Percentiles rank a stretch among this genome's conserved stretches.
Conservation (phyloP, 2,113 vertebrate species). For the Leucoraja erinaceus region DNA sequence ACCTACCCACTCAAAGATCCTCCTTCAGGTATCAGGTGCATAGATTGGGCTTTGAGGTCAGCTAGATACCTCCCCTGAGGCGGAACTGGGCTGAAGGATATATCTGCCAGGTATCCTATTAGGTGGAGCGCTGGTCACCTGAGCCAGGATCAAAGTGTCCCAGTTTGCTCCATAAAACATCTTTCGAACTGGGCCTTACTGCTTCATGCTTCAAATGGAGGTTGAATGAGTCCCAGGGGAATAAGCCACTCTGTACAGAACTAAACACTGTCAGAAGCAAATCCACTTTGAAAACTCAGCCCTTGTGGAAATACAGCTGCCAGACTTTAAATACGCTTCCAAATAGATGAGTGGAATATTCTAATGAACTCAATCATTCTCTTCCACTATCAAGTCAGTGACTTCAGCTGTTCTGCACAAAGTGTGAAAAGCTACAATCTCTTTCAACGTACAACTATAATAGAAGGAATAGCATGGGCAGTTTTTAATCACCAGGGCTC, state of each 20-base stretch:
- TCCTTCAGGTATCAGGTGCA: conserved; percentile 78
- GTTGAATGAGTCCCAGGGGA: conserved; percentile 67
- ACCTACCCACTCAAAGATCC: conserved; percentile 72
- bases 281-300: conserved; percentile 22
- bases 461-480: neutral
- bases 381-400: neutral
- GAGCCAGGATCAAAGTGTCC: conserved; percentile 81
- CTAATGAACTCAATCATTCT: conserved; percentile 21
- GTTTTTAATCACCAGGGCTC: neutral
- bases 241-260: conserved; percentile 63
- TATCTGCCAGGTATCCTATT: conserved; percentile 60
- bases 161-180: conserved; percentile 44
- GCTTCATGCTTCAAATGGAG: conserved; percentile 65
- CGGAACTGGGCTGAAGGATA: conserved; percentile 61
- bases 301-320: conserved; percentile 5
- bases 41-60: conserved; percentile 76
- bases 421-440: neutral
- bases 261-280: conserved; percentile 52
- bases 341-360: neutral
- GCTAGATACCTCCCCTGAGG: conserved; percentile 81
- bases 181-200: conserved; percentile 61
- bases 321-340: conserved; percentile 4
- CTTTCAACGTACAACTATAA: neutral
- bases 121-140: conserved; percentile 75
- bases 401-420: neutral